These are phyloP conservation scores for Eptesicus fuscus DNA, from an alignment of 2,113 vertebrate genomes.

Conservation along the genomic window DNA sequence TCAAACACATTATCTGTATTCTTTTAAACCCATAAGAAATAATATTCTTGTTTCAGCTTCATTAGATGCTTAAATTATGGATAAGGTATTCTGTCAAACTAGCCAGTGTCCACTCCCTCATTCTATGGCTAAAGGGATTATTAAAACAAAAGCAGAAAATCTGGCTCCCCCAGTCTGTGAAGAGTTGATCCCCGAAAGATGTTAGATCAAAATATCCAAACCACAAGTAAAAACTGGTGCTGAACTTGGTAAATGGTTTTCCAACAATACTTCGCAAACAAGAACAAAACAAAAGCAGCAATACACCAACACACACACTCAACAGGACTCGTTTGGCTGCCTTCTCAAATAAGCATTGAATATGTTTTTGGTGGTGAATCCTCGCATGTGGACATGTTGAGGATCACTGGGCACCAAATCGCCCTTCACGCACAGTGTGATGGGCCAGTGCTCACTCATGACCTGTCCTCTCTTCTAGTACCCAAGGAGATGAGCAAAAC, in stretches of 20 bases:
- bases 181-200: background rate
- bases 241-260: background rate
- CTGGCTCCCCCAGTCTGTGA: background rate
- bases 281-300: background rate
- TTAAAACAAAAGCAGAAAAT: background rate
- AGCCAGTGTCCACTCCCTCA: background rate
- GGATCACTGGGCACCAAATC: background rate
- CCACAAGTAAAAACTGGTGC: background rate
- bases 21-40: background rate
- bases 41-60: background rate
- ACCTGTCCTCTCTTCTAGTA: background rate
- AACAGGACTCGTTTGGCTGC: background rate
- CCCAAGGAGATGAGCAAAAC: background rate
- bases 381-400: background rate
- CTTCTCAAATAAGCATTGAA: background rate
- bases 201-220: background rate
- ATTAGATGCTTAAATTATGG: background rate
- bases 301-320: background rate
- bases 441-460: background rate
- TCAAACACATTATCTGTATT: background rate
- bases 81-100: background rate
- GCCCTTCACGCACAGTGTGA: rapidly evolving
- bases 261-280: background rate
- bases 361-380: background rate
- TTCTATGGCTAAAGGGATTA: background rate